Conservation (phyloP, 2,888 invertebrate genomes). For the Vandiemenella viatica region DNA sequence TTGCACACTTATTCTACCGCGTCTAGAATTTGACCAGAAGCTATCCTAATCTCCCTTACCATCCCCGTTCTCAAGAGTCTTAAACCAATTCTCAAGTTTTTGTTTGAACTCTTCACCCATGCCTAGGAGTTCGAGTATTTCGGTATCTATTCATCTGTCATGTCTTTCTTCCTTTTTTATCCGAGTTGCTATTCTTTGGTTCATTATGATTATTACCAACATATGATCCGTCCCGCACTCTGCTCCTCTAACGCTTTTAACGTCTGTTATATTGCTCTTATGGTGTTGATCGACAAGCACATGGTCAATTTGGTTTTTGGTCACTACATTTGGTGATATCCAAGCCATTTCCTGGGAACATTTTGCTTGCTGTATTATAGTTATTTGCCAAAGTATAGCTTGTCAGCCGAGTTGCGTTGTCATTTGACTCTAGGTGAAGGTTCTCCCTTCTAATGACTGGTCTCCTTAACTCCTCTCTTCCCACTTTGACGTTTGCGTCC, state of each 20-base stretch:
- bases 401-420: too few species aligned
- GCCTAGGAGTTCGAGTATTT: conserved; percentile 3
- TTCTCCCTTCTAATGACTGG: too few species aligned
- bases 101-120: conserved; percentile 1
- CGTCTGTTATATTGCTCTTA: conserved; percentile 4
- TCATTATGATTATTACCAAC: conserved; percentile 4
- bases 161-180: conserved; percentile 3
- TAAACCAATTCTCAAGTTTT: conserved; percentile 6
- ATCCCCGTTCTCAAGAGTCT: neutral
- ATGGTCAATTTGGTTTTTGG: conserved; percentile 10
- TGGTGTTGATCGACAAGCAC: conserved; percentile 8
- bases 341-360: neutral
- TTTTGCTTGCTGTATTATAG: neutral
- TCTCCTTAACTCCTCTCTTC: too few species aligned
- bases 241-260: conserved; percentile 6
- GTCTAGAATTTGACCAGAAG: neutral
- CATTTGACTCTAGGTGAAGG: too few species aligned
- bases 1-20: conserved; percentile 5
- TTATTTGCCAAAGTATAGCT: conserved; percentile 2
- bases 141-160: neutral
- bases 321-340: conserved; percentile 5
- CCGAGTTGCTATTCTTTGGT: conserved; percentile 7
- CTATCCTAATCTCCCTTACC: neutral
- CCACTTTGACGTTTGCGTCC: too few species aligned
- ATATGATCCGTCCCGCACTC: conserved; percentile 9